Percentiles rank a stretch among this genome's conserved stretches.
Evolutionary conservation across 1,140 invertebrate genomes (phyloP).

Genomic region (Drosophila pruinosa): DNA sequence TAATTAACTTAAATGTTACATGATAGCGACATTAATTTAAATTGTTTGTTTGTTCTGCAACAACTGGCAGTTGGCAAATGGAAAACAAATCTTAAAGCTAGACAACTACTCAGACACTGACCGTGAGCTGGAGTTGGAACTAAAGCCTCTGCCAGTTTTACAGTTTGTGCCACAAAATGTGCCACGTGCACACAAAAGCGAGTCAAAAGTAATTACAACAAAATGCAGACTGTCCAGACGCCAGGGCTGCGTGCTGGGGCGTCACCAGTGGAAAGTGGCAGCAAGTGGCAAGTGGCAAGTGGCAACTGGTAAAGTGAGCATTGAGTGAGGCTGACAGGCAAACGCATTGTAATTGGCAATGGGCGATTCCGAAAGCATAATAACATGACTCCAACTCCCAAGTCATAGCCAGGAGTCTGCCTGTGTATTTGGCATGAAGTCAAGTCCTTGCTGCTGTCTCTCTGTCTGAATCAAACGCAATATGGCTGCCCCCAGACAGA

Average conservation of each 20-base stretch:
- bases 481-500: constrained; percentile 14
- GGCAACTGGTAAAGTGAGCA: constrained; percentile 12
- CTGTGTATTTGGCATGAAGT: constrained; percentile 37
- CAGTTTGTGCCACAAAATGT: constrained; percentile 13
- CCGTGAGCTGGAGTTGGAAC: constrained; percentile 66
- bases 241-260: constrained; percentile 8
- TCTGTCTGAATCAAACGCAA: constrained; percentile 30
- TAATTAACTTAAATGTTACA: constrained; percentile 54
- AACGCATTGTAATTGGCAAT: constrained; percentile 68
- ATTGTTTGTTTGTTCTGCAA: constrained; percentile 13
- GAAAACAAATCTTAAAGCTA: constrained; percentile 31
- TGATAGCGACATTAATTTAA: constrained; percentile 24
- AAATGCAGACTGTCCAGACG: constrained; percentile 49
- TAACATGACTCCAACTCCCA: constrained; percentile 36
- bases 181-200: constrained; percentile 57
- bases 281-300: constrained; percentile 1
- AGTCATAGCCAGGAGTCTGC: neutral
- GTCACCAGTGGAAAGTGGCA: constrained; percentile 34
- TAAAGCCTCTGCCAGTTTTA: too few species aligned
- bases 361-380: constrained; percentile 39
- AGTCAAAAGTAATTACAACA: constrained; percentile 64
- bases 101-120: constrained; percentile 37
- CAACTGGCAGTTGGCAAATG: constrained; percentile 19
- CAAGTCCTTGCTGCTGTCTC: constrained; percentile 39
- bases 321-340: constrained; percentile 54